These are phyloP conservation scores for Noturus placidus DNA, from an alignment of 2,113 vertebrate genomes.

Conservation along the genomic window DNA sequence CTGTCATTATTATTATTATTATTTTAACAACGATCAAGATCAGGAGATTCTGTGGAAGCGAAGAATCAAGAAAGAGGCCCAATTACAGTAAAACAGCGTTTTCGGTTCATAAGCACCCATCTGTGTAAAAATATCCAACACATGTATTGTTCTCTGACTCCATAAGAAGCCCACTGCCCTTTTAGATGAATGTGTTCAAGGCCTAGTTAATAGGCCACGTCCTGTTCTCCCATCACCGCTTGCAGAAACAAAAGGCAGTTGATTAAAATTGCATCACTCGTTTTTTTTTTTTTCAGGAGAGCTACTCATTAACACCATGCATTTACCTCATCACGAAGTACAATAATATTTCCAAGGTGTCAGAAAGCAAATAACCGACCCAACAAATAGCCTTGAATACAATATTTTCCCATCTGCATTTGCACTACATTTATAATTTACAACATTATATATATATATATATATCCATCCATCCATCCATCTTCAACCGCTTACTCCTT, in stretches of 20 bases:
- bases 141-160: slow-evolving; percentile 14
- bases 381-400: background rate
- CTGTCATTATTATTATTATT: too few species aligned
- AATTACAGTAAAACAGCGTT: slow-evolving; percentile 2
- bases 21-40: background rate
- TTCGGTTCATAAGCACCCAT: background rate
- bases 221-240: background rate
- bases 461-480: too few species aligned
- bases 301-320: slow-evolving; percentile 1
- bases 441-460: too few species aligned
- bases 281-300: slow-evolving; percentile 9
- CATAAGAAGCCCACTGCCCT: slow-evolving; percentile 32
- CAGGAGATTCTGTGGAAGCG: background rate
- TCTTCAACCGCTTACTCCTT: too few species aligned
- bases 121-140: slow-evolving; percentile 19
- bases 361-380: slow-evolving; percentile 21
- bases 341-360: background rate
- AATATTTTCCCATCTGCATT: background rate
- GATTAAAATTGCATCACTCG: slow-evolving; percentile 22
- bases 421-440: background rate
- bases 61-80: background rate
- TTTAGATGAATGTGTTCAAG: slow-evolving; percentile 8
- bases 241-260: slow-evolving; percentile 25
- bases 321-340: slow-evolving; percentile 5
- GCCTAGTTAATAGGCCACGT: slow-evolving; percentile 13